A percentile compares a stretch with the other conserved stretches of the same genome.
Evolutionary conservation across 1,140 invertebrate species (phyloP).

Genomic region (Charaxes varanes): DNA sequence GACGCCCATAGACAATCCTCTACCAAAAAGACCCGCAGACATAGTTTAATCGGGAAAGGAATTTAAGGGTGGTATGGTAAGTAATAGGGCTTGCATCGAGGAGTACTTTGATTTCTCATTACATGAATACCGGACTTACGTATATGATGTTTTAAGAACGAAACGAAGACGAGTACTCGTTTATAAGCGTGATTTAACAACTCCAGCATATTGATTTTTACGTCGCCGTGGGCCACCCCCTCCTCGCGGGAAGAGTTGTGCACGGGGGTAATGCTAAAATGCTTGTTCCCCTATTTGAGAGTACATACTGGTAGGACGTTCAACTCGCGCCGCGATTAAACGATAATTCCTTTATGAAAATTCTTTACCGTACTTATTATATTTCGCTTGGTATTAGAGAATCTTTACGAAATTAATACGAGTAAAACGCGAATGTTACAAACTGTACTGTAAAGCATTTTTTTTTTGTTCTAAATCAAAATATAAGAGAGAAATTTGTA

Average conservation of each 20-base stretch:
- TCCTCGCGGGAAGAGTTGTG: slow-evolving; percentile 73
- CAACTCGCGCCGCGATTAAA: slow-evolving; percentile 36
- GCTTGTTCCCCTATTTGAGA: slow-evolving; percentile 74
- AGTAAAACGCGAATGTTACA: slow-evolving; percentile 53
- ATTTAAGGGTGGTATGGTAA: too few species aligned
- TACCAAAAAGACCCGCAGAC: too few species aligned
- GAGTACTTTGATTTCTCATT: too few species aligned
- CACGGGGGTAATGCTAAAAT: slow-evolving; percentile 74
- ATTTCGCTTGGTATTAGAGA: slow-evolving; percentile 45
- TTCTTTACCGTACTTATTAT: slow-evolving; percentile 48
- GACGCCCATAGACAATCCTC: too few species aligned
- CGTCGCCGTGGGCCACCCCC: slow-evolving; percentile 70
- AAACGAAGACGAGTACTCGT: slow-evolving; percentile 78
- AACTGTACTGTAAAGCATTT: too few species aligned
- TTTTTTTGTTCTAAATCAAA: too few species aligned
- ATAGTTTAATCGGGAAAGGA: too few species aligned
- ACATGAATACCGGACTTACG: too few species aligned
- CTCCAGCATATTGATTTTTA: slow-evolving; percentile 83
- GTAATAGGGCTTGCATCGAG: too few species aligned
- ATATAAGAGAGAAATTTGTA: too few species aligned
- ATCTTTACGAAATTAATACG: too few species aligned
- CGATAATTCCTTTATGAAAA: slow-evolving; percentile 41
- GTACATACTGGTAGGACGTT: slow-evolving; percentile 69
- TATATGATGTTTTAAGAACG: slow-evolving; percentile 64
- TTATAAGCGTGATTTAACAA: slow-evolving; percentile 84